Base-by-base conservation (phyloP, 2,888 invertebrate genomes). In the Agrenia bidenticulata region DNA sequence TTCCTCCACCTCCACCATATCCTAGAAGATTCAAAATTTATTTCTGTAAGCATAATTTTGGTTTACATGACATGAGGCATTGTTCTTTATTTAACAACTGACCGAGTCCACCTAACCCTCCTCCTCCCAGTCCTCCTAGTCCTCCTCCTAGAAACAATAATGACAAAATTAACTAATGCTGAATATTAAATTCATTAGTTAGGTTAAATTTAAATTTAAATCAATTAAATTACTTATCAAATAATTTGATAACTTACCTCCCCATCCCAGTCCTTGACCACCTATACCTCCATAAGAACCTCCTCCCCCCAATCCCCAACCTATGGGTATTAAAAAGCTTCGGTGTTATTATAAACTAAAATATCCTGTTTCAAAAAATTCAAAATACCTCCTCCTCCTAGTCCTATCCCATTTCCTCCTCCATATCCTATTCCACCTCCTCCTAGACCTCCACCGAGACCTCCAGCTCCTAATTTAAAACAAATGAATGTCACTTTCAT, bases 231-330 rank as follows among this genome's bases (percentile, higher is more conserved):
- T n/a, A n/a, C n/a, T n/a, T n/a, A n/a, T n/a, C n/a, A n/a, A n/a
- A n/a, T n/a, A n/a, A n/a, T 45, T 45, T 45, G 45, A 45, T 45
- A 5, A n/a, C 45, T 45, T 45, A 24, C 51, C 51, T 21, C 24
- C 51, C 15, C 51, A 13, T 4, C 21, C 17, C 5, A 37, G 23
- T 1, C 19, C 57, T 41, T 37, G 32, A 41, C 41, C 37, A 5
- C 2, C 37, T 15, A 39, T n/a, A n/a, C n/a, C 51, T 24, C 51
- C 51, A 51, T 15, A 4, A 9, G 55, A n/a, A 2, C 24, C 57
- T 23, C 57, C 55, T 17, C 37, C 37, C n/a, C 2, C 37, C 39
- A 39, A 11, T 39, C 39, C 45, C 45, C 45, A 45, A 45, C 45
- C 45, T 45, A 19, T 11, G n/a, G n/a, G 15, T 45, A 45, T 17